Evolutionary conservation across 2,888 invertebrate genomes (phyloP).

Genomic region (Meliscaeva auricollis): DNA sequence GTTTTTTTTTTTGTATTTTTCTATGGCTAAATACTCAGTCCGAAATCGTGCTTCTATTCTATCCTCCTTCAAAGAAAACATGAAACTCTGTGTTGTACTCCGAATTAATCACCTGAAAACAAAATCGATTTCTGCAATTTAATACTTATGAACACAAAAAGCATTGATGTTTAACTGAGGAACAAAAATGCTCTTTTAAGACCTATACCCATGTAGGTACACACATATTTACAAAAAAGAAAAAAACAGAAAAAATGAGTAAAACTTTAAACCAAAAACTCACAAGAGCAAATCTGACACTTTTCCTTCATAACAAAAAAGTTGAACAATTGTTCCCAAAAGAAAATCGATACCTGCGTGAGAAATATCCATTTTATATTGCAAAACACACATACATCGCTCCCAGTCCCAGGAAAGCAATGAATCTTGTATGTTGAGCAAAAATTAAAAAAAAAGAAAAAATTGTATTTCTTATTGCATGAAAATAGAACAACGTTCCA

Average conservation of each 20-base stretch:
- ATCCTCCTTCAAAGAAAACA: slow-evolving; percentile 18
- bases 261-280: neutral
- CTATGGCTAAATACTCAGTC: neutral
- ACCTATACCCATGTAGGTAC: neutral
- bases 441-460: slow-evolving; percentile 6
- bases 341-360: slow-evolving; percentile 57
- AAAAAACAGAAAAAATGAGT: too few species aligned
- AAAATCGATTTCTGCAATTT: slow-evolving; percentile 25
- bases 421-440: slow-evolving; percentile 48
- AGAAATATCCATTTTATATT: slow-evolving; percentile 53
- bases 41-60: slow-evolving; percentile 1
- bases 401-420: slow-evolving; percentile 36
- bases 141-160: slow-evolving; percentile 20
- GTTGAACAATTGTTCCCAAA: slow-evolving; percentile 42
- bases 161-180: neutral
- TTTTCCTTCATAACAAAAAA: slow-evolving; percentile 44
- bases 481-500: slow-evolving; percentile 34
- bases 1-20: neutral
- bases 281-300: slow-evolving; percentile 40
- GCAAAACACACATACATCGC: slow-evolving; percentile 28
- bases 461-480: slow-evolving; percentile 35
- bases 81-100: slow-evolving; percentile 14
- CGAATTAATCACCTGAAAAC: slow-evolving; percentile 47
- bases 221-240: neutral
- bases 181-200: neutral